Evolutionary conservation across 92 coral and sea anemone species (phyloP), one percentile per base, ranked within the genome.

Genomic region (Epizoanthus stellaris): DNA sequence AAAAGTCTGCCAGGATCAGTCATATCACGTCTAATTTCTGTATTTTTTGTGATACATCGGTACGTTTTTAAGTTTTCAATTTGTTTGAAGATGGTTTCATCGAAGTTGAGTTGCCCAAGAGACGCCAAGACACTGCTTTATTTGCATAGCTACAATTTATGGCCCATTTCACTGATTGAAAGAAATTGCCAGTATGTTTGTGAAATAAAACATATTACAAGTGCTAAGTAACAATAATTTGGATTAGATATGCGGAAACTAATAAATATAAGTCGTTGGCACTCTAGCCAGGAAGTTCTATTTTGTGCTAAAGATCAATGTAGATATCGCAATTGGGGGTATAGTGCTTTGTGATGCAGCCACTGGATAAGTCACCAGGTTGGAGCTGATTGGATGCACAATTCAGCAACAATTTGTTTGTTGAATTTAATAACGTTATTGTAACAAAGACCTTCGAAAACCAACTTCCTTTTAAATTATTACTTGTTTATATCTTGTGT

Each of bases 131-230:
- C 12, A 43, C 16, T 8, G 56, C 17, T 43, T 0, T 49, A 47
- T 72, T 72, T 72, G 12, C 58, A 72, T 6, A 72, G 57, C 57
- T 39, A 72, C 13, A 72, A 47, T 40, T 20, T 72, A 5, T 23
- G 15, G 12, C 19, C 60, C 77, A 72, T 72, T 72, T 47, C 6
- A n/a, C 34, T 20, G 12, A 72, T 10, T 72, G 77, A 72, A 72
- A 45, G 15, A 21, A 72, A 43, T 72, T 72, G 58, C 34, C 77
- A 47, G 60, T 72, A 40, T 72, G 77, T n/a, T 49, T 10, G 77
- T n/a, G 42, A 72, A n/a, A 54, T 68, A 45, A 72, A 21, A 19
- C 8, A 19, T 72, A 72, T 47, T 72, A 72, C 0, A 72, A 72
- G 23, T 72, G 39, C 34, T 72, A 43, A 72, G 52, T 72, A 20